phyloP scores from a whole-genome alignment of 2,113 vertebrate genomes.

The Lepisosteus oculatus region DNA sequence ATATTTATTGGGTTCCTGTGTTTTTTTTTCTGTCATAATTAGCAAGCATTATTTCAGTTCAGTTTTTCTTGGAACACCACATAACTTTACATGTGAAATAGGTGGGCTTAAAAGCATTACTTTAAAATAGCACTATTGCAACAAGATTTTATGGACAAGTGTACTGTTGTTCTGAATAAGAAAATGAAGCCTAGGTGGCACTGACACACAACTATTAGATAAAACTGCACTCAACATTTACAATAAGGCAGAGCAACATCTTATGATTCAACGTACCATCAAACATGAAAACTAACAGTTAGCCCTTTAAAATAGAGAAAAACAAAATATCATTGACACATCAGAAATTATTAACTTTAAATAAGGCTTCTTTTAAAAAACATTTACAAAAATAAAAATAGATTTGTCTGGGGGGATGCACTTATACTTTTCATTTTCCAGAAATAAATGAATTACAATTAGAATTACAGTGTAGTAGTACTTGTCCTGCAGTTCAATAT shows the following conservation, averaged over 20 bases:
- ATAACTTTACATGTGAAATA: no score
- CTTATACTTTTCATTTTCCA: no score
- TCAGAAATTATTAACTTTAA: no score
- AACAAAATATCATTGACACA: neutral
- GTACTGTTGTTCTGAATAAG: constrained; percentile 30
- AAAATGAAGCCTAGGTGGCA: constrained; percentile 26
- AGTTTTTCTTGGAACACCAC: no score
- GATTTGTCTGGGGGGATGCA: no score
- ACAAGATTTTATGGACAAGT: constrained; percentile 39
- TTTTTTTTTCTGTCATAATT: no score
- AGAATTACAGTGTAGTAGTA: no score
- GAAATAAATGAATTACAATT: no score
- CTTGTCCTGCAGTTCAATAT: no score
- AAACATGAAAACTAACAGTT: constrained; percentile 7
- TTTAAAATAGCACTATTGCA: constrained; percentile 34
- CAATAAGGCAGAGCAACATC: neutral
- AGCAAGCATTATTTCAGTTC: no score
- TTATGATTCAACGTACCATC: neutral
- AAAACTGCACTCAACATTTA: neutral
- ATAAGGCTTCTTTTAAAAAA: no score
- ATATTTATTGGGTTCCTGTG: neutral
- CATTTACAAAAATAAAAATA: no score
- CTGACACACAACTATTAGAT: constrained; percentile 16
- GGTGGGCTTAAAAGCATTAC: constrained; percentile 7
- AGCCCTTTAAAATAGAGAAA: neutral